Evolutionary conservation across 1,140 invertebrate genomes (phyloP).

Genomic region (Scaptomyza pallida): DNA sequence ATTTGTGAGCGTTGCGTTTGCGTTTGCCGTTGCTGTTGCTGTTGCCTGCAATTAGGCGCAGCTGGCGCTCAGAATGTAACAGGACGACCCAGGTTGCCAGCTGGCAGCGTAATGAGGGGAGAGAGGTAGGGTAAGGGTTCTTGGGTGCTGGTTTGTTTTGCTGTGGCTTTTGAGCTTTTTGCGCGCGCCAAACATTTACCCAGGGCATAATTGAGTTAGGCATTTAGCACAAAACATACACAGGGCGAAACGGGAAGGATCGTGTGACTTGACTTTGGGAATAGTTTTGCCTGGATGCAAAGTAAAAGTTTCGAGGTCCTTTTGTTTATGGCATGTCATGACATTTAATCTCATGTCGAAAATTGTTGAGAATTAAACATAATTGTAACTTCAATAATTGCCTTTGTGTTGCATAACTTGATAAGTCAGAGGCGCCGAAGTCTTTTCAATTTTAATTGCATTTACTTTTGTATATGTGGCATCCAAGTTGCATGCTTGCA

Average conservation of each 20-base stretch:
- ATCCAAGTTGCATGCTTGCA: conserved; percentile 19
- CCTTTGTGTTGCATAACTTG: conserved; percentile 56
- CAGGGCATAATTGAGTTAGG: conserved; percentile 75
- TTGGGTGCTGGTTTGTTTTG: conserved; percentile 52
- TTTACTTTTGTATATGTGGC: conserved; percentile 34
- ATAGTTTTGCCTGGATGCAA: conserved; percentile 50
- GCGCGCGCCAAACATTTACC: conserved; percentile 74
- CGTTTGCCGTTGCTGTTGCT: conserved; percentile 32
- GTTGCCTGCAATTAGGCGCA: conserved; percentile 77
- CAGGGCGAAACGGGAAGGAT: neutral
- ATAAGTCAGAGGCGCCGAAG: neutral
- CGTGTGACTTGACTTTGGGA: conserved; percentile 54
- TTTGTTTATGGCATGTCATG: conserved; percentile 57
- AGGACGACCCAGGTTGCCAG: neutral
- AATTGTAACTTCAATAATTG: conserved; percentile 39
- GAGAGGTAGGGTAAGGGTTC: neutral
- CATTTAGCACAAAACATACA: conserved; percentile 49
- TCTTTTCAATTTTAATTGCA: conserved; percentile 60
- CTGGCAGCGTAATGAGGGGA: neutral
- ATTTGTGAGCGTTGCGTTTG: conserved; percentile 59
- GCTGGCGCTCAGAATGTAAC: conserved; percentile 43
- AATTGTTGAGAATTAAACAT: conserved; percentile 47
- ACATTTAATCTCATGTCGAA: conserved; percentile 68
- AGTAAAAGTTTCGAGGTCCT: conserved; percentile 50
- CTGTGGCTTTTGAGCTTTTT: conserved; percentile 74